These are phyloP conservation scores for Nematostella vectensis DNA, from an alignment of 92 coral and sea anemone genomes.

Conservation along the genomic window DNA sequence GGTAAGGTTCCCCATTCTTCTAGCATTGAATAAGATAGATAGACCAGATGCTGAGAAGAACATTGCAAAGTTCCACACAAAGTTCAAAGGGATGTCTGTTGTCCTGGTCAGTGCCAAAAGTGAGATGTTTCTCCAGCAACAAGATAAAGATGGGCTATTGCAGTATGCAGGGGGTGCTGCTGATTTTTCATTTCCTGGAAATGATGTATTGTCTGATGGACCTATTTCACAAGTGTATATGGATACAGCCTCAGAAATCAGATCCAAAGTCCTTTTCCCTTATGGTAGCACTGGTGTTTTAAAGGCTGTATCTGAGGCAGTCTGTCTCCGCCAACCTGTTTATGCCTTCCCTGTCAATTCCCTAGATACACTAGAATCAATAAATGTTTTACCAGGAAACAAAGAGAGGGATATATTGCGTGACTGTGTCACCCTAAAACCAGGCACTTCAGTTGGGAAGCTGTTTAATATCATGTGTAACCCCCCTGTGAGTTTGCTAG, in stretches of 20 bases:
- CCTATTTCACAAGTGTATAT: neutral
- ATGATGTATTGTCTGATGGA: slow-evolving; percentile 1
- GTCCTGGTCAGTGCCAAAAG: slow-evolving; percentile 64
- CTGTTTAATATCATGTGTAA: slow-evolving; percentile 50
- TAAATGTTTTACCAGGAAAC: slow-evolving; percentile 20
- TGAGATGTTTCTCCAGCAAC: slow-evolving; percentile 57
- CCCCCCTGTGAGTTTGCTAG: slow-evolving; percentile 59
- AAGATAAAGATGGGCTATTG: slow-evolving; percentile 30
- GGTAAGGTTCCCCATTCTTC: slow-evolving; percentile 63
- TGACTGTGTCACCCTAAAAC: slow-evolving; percentile 65
- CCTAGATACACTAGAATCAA: slow-evolving; percentile 60
- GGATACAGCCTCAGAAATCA: slow-evolving; percentile 22
- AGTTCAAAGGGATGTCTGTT: slow-evolving; percentile 36
- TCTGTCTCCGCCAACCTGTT: slow-evolving; percentile 43
- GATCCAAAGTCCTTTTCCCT: slow-evolving; percentile 16
- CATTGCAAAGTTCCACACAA: slow-evolving; percentile 39
- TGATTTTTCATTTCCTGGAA: slow-evolving; percentile 6
- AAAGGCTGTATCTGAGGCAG: slow-evolving; percentile 61
- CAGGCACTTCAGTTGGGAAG: slow-evolving; percentile 68
- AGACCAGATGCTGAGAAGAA: slow-evolving; percentile 39
- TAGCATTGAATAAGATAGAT: slow-evolving; percentile 68
- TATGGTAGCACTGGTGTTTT: slow-evolving; percentile 66
- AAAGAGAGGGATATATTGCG: slow-evolving; percentile 15
- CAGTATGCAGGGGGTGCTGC: slow-evolving; percentile 54
- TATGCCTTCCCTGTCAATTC: slow-evolving; percentile 66